phyloP scores from a whole-genome alignment of 2,797 vertebrate genomes.

The Tapirus indicus region DNA sequence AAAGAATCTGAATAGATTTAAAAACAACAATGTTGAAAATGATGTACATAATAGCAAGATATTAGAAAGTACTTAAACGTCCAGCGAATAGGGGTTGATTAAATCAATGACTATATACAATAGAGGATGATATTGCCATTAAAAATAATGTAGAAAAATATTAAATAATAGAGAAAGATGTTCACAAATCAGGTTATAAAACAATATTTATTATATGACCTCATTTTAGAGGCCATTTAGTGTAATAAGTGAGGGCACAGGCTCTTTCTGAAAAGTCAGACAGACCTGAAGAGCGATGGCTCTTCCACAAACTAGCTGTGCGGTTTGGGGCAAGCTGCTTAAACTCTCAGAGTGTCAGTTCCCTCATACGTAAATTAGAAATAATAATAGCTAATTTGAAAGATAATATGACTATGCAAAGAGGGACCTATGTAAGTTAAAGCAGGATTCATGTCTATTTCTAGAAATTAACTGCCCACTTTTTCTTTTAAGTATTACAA shows the following conservation, averaged over 20 bases:
- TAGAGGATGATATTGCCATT: not conserved
- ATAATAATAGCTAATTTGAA: conserved; percentile 8
- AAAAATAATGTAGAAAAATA: conserved; percentile 45
- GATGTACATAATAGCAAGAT: conserved; percentile 18
- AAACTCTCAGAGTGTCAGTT: not conserved
- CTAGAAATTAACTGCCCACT: not conserved
- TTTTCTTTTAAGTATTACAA: not conserved
- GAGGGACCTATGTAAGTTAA: not conserved
- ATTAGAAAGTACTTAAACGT: not conserved
- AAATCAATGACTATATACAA: not conserved
- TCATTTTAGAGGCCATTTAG: not conserved
- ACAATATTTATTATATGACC: not conserved
- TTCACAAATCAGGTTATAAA: not conserved
- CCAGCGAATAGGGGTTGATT: not conserved
- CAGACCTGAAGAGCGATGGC: not conserved
- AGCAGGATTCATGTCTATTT: not conserved
- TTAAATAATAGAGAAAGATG: not conserved
- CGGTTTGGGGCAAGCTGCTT: not conserved
- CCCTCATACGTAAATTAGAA: not conserved
- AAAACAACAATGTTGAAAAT: not conserved
- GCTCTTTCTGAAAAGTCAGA: not conserved
- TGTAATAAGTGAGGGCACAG: not conserved
- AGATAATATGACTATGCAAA: not conserved
- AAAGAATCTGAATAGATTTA: not conserved
- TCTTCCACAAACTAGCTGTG: not conserved